Percentiles rank a stretch among this genome's conserved stretches.
Evolutionary conservation across 2,113 vertebrate genomes (phyloP).

Genomic region (Oryzias javanicus): DNA sequence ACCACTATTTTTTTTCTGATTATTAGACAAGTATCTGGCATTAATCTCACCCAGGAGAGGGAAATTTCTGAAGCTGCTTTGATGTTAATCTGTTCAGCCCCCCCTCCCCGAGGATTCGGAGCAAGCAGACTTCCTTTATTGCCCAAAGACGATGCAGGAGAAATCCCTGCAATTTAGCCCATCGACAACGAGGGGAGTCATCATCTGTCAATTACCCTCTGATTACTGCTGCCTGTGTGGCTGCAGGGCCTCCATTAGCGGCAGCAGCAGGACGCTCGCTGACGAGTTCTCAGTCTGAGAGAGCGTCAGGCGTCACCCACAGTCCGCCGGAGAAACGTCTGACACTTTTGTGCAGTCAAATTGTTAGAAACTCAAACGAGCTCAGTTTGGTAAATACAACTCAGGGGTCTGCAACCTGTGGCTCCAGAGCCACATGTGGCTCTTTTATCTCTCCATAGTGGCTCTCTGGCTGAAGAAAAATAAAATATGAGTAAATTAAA

Average conservation of each 20-base stretch:
- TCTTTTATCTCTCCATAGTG: no score
- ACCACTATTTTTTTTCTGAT: constrained; percentile 5
- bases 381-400: no score
- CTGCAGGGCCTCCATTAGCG: not conserved
- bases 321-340: no score
- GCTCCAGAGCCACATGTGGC: no score
- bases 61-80: constrained; percentile 1
- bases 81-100: constrained; percentile 25
- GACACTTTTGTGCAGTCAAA: no score
- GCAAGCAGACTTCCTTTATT: constrained; percentile 20
- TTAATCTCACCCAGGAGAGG: not conserved
- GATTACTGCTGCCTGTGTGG: constrained; percentile 30
- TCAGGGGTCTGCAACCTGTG: no score
- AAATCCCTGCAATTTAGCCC: constrained; percentile 21
- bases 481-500: no score
- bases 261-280: no score
- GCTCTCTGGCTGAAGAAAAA: no score
- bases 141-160: constrained; percentile 34
- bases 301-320: no score
- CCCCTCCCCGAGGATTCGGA: constrained; percentile 23
- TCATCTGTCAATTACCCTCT: constrained; percentile 32
- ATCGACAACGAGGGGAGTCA: constrained; percentile 25
- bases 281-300: no score
- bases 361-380: no score
- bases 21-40: constrained; percentile 9